Evolutionary conservation across 2,797 vertebrate species (phyloP).

Genomic region (Phataginus tetradactyla): DNA sequence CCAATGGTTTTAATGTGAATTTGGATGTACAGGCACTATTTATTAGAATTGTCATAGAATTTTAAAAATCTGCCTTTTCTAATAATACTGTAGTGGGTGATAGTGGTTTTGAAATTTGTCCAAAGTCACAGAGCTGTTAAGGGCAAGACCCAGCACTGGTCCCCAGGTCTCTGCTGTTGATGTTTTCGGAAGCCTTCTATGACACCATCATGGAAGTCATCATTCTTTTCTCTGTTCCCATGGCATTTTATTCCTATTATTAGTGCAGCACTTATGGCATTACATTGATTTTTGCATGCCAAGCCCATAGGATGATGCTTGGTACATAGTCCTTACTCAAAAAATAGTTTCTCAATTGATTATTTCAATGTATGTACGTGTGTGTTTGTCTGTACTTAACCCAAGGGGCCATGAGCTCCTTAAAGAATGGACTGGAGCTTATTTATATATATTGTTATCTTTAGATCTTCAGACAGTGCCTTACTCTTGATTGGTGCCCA

Average conservation of each 20-base stretch:
- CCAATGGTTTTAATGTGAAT: constrained; percentile 24
- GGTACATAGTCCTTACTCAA: not conserved
- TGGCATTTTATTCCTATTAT: not conserved
- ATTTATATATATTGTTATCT: not conserved
- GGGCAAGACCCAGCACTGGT: not conserved
- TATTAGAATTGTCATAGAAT: constrained; percentile 36
- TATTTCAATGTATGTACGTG: not conserved
- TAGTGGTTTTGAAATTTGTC: not conserved
- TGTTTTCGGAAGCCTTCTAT: not conserved
- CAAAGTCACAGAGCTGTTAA: not conserved
- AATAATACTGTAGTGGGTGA: not conserved
- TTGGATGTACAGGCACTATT: not conserved
- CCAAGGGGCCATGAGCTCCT: not conserved
- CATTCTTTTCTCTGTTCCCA: not conserved
- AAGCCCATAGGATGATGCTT: not conserved
- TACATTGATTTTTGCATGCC: not conserved
- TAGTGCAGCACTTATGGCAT: not conserved
- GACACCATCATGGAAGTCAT: not conserved
- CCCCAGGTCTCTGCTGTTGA: not conserved
- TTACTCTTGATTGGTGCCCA: not conserved
- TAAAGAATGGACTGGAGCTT: not conserved
- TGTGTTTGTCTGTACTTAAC: not conserved
- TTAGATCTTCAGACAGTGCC: not conserved
- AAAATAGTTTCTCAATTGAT: not conserved
- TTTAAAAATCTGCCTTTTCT: not conserved